Evolutionary conservation across 2,888 invertebrate genomes (phyloP).

Genomic region (Agrilus cyanescens): DNA sequence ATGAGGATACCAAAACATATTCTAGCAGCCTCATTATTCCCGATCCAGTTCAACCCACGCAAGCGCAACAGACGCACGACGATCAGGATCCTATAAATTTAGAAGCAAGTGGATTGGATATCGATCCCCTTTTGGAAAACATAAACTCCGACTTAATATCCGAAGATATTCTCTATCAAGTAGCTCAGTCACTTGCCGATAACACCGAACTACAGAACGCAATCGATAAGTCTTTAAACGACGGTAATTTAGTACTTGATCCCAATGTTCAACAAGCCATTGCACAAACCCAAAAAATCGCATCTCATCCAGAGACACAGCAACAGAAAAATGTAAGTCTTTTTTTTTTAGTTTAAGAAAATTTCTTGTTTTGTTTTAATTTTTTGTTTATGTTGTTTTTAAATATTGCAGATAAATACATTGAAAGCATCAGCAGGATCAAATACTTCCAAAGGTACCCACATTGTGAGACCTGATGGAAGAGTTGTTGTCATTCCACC

Average conservation of each 20-base stretch:
- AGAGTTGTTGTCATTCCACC: slow-evolving; percentile 68
- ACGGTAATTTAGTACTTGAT: slow-evolving; percentile 31
- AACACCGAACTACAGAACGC: slow-evolving; percentile 58
- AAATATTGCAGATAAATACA: neutral
- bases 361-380: no score
- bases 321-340: no score
- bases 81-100: slow-evolving; percentile 35
- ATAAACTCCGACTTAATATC: slow-evolving; percentile 54
- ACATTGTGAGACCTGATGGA: slow-evolving; percentile 63
- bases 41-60: slow-evolving; percentile 9
- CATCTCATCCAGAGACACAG: no score
- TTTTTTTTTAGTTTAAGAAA: no score
- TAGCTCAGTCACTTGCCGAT: slow-evolving; percentile 56
- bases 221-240: slow-evolving; percentile 48
- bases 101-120: slow-evolving; percentile 43
- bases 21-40: slow-evolving; percentile 20
- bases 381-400: neutral
- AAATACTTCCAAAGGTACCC: slow-evolving; percentile 36
- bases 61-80: slow-evolving; percentile 11
- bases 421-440: neutral
- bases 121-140: slow-evolving; percentile 45
- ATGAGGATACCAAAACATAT: slow-evolving; percentile 28
- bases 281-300: slow-evolving; percentile 1
- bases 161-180: slow-evolving; percentile 60
- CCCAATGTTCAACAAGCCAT: slow-evolving; percentile 19